phyloP scores from a whole-genome alignment of 2,797 vertebrate genomes.

The Sparus aurata region DNA sequence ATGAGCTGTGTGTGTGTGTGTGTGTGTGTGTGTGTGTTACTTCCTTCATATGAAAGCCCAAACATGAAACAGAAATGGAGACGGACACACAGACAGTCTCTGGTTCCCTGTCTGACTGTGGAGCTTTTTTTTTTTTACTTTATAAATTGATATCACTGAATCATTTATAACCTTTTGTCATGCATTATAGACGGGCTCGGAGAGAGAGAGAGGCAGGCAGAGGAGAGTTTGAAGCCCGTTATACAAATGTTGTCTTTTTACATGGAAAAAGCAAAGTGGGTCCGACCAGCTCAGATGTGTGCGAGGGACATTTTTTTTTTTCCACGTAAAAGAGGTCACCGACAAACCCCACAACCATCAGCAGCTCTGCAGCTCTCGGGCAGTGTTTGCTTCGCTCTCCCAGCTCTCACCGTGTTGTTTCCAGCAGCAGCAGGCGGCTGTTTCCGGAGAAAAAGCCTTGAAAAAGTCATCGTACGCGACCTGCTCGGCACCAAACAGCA shows the following conservation, averaged over 20 bases:
- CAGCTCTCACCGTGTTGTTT: neutral
- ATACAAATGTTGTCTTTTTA: slow-evolving; percentile 2
- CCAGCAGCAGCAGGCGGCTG: too few species aligned
- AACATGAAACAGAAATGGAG: neutral
- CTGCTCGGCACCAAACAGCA: too few species aligned
- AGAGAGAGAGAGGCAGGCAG: neutral
- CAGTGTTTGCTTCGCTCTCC: too few species aligned
- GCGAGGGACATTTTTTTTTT: neutral
- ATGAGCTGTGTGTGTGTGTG: slow-evolving; percentile 35
- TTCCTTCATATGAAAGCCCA: slow-evolving; percentile 6
- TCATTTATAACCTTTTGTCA: slow-evolving; percentile 36
- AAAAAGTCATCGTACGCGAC: too few species aligned
- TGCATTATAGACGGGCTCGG: slow-evolving; percentile 23
- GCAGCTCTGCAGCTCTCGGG: neutral
- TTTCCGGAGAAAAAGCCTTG: too few species aligned
- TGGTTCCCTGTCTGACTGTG: neutral
- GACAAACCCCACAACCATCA: neutral
- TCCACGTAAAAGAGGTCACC: neutral
- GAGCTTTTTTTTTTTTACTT: slow-evolving; percentile 3
- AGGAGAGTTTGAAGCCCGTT: slow-evolving; percentile 3
- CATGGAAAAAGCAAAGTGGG: neutral
- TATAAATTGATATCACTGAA: slow-evolving; percentile 33
- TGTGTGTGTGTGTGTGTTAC: neutral
- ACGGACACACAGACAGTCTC: neutral
- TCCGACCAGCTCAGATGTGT: neutral